These are phyloP conservation scores for Camptogramma bilineatum DNA, from an alignment of 2,888 invertebrate genomes.

Conservation along the genomic window DNA sequence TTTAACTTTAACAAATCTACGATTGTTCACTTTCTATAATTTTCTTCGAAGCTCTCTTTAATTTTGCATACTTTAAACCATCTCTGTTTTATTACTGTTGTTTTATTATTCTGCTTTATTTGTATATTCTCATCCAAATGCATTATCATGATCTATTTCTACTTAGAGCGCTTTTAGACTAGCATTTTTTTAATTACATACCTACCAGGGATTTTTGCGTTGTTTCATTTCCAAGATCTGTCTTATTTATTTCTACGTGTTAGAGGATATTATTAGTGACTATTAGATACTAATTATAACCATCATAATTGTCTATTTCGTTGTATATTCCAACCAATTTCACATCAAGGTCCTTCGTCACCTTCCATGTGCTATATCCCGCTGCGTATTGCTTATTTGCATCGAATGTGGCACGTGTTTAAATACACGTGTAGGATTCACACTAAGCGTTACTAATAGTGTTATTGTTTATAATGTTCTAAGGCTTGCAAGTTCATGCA, in stretches of 20 bases:
- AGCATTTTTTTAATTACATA: background rate
- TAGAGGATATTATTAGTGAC: background rate
- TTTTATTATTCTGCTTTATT: too few species aligned
- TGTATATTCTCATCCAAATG: too few species aligned
- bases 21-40: background rate
- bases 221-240: background rate
- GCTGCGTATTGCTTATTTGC: constrained; percentile 16
- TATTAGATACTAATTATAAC: background rate
- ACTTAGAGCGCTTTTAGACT: too few species aligned
- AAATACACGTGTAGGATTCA: constrained; percentile 31
- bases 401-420: constrained; percentile 29
- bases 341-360: constrained; percentile 8
- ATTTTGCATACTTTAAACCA: background rate
- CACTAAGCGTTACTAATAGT: constrained; percentile 12
- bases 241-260: background rate
- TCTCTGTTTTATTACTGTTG: too few species aligned
- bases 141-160: too few species aligned
- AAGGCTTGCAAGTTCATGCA: background rate
- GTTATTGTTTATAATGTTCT: constrained; percentile 11
- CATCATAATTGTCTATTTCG: background rate
- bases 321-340: constrained; percentile 13
- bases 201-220: background rate
- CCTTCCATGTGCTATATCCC: constrained; percentile 10
- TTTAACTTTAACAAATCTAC: background rate
- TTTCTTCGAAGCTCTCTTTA: background rate